Evolutionary conservation across 2,888 invertebrate genomes (phyloP).

Genomic region (Periphyllus acericola): DNA sequence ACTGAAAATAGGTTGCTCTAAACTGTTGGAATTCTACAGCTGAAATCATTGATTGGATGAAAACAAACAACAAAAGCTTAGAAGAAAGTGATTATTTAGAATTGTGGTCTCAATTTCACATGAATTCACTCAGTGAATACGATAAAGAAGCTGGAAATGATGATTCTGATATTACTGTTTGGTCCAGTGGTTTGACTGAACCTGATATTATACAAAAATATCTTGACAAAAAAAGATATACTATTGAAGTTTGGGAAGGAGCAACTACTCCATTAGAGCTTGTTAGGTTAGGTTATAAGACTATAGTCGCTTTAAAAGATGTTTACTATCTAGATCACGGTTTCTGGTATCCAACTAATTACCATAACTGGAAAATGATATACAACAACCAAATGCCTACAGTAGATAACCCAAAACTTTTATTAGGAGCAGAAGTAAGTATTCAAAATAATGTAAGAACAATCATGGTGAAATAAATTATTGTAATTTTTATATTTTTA

Average conservation of each 20-base stretch:
- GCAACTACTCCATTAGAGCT: conserved; percentile 70
- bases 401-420: conserved; percentile 26
- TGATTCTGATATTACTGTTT: conserved; percentile 74
- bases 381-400: conserved; percentile 75
- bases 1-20: conserved; percentile 71
- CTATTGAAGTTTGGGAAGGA: conserved; percentile 85
- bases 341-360: conserved; percentile 80
- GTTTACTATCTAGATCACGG: conserved; percentile 90
- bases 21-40: conserved; percentile 81
- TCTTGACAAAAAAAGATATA: conserved; percentile 68
- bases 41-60: conserved; percentile 76
- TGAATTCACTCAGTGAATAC: conserved; percentile 71
- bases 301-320: conserved; percentile 84
- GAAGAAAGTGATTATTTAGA: conserved; percentile 74
- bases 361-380: conserved; percentile 80
- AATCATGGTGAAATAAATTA: neutral
- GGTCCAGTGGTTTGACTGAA: conserved; percentile 84
- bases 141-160: conserved; percentile 70
- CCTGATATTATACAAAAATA: conserved; percentile 72
- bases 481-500: conserved; percentile 1
- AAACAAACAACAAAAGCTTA: conserved; percentile 71
- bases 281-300: conserved; percentile 75
- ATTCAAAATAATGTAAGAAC: neutral
- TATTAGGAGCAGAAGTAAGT: conserved; percentile 70
- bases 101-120: conserved; percentile 82